Evolutionary conservation across 2,797 vertebrate species (phyloP).

Genomic region (Cossypha polioptera): DNA sequence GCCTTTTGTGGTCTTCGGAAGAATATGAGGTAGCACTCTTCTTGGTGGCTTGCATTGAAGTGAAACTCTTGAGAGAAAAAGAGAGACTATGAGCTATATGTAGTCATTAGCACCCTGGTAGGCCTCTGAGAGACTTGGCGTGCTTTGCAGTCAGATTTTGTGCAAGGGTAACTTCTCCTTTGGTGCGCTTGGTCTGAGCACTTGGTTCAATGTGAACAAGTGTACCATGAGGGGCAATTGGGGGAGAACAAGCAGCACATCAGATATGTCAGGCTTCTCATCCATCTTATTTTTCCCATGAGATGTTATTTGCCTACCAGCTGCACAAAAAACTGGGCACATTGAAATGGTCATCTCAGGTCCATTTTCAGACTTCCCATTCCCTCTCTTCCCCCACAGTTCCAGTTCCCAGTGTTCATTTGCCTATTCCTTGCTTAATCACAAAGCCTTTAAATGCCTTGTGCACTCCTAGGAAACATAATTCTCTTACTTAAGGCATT

Average conservation of each 20-base stretch:
- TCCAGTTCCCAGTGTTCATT: neutral
- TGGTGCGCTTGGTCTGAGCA: accelerated
- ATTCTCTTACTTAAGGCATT: neutral
- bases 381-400: neutral
- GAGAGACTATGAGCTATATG: neutral
- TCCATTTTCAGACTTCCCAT: neutral
- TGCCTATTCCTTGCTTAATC: neutral
- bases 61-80: neutral
- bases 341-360: accelerated
- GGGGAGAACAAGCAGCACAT: accelerated
- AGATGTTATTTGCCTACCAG: neutral
- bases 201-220: neutral
- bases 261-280: neutral
- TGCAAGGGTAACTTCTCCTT: neutral
- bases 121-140: neutral
- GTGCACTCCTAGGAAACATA: neutral
- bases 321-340: neutral
- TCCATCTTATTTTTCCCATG: neutral
- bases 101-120: neutral
- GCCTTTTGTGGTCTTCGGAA: neutral
- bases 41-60: neutral
- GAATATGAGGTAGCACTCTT: neutral
- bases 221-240: neutral
- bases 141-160: neutral
- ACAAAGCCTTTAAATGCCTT: neutral